Conservation (phyloP, 2,113 vertebrate species). For the Centropus bengalensis region DNA sequence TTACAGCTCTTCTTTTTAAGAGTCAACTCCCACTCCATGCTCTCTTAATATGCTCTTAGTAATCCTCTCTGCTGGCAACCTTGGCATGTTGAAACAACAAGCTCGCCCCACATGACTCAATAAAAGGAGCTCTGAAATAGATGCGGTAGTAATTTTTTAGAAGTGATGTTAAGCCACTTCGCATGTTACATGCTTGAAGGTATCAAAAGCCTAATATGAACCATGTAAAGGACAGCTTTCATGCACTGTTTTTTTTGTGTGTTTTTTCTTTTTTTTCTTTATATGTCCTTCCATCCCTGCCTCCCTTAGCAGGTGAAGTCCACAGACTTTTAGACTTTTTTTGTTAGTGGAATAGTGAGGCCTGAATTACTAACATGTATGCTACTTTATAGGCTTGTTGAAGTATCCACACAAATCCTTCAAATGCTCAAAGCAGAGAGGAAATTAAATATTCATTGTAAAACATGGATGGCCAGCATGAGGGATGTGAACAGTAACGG, state of each 20-base stretch:
- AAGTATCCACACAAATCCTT: background rate
- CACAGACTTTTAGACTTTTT: background rate
- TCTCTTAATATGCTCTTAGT: background rate
- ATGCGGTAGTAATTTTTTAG: background rate
- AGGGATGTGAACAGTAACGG: background rate
- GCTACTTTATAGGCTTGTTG: background rate
- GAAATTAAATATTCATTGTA: background rate
- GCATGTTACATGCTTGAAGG: background rate
- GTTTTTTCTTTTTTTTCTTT: background rate
- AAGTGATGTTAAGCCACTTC: background rate
- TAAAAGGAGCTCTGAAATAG: background rate
- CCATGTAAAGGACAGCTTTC: background rate
- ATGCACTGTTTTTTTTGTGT: too few species aligned
- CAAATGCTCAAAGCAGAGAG: background rate
- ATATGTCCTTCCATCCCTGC: background rate
- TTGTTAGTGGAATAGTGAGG: background rate
- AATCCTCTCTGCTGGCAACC: constrained; percentile 2
- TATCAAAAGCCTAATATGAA: background rate
- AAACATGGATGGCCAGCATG: background rate
- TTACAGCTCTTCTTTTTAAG: background rate
- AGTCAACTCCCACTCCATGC: background rate
- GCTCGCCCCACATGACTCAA: background rate
- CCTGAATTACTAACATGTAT: background rate
- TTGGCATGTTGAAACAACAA: constrained; percentile 28
- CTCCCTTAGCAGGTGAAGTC: background rate